Conservation (phyloP, 2,113 vertebrate genomes). For the Ammodytes dubius region DNA sequence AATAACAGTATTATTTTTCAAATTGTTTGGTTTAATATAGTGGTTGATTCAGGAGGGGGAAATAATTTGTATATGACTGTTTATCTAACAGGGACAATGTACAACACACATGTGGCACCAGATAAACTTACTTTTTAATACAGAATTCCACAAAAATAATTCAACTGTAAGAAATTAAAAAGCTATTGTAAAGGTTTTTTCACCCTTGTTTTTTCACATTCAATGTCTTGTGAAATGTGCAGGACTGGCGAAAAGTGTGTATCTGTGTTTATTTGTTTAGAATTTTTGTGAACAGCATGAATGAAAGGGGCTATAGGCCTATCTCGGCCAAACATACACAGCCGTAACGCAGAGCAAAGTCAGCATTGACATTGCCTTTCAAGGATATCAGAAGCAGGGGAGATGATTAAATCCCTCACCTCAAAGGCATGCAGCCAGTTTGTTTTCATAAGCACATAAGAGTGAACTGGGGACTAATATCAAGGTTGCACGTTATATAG, state of each 20-base stretch:
- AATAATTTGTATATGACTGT: neutral
- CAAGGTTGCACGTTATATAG: constrained; percentile 17
- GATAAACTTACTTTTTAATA: neutral
- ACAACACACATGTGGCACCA: neutral
- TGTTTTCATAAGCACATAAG: constrained; percentile 33
- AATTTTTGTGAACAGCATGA: neutral
- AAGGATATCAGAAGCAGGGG: constrained; percentile 33
- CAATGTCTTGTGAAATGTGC: neutral
- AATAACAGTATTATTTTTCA: neutral
- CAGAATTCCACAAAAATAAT: neutral
- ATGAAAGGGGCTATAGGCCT: neutral
- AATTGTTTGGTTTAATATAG: neutral
- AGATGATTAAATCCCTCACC: constrained; percentile 16
- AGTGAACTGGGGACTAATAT: constrained; percentile 9
- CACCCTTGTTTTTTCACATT: neutral
- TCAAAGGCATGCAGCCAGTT: constrained; percentile 8
- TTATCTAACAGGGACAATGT: neutral
- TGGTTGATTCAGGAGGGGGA: neutral
- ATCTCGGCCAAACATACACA: neutral
- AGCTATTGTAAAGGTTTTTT: neutral
- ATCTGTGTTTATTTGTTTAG: neutral
- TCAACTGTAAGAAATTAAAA: neutral
- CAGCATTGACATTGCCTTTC: constrained; percentile 35
- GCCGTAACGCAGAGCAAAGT: neutral
- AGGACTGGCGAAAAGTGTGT: neutral